Percentiles rank a stretch among this genome's conserved stretches.
These are phyloP conservation scores for Podabrus alpinus DNA, from an alignment of 2,888 invertebrate genomes.

Conservation along the genomic window DNA sequence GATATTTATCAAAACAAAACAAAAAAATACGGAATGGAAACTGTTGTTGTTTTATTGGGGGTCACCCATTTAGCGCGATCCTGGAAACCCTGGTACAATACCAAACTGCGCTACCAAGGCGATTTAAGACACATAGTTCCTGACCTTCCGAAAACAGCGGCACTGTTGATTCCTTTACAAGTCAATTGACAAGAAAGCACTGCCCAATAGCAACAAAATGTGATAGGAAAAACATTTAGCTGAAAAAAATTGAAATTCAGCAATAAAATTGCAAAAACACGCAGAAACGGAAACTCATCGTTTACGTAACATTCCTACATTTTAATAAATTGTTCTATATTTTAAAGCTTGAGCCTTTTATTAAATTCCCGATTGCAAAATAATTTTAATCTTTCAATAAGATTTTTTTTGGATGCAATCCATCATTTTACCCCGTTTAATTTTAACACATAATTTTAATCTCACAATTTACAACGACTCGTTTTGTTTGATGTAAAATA, in stretches of 20 bases:
- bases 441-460: background rate
- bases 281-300: background rate
- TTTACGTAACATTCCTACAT: background rate
- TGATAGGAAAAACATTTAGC: no score
- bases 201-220: background rate
- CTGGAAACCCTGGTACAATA: no score
- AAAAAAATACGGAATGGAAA: no score
- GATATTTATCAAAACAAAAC: no score
- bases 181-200: background rate
- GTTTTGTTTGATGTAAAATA: background rate
- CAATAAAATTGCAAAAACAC: background rate
- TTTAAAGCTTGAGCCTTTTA: background rate
- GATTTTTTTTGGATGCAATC: background rate
- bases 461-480: background rate
- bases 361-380: background rate
- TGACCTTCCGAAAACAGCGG: no score
- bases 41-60: no score
- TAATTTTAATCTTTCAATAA: background rate
- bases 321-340: background rate
- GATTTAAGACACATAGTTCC: no score
- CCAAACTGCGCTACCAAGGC: no score
- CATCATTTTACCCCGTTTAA: background rate
- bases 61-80: no score
- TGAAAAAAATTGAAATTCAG: background rate
- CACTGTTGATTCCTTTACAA: no score